These are phyloP conservation scores for Coccyzus lansbergi DNA, from an alignment of 2,797 vertebrate species.

Conservation along the genomic window DNA sequence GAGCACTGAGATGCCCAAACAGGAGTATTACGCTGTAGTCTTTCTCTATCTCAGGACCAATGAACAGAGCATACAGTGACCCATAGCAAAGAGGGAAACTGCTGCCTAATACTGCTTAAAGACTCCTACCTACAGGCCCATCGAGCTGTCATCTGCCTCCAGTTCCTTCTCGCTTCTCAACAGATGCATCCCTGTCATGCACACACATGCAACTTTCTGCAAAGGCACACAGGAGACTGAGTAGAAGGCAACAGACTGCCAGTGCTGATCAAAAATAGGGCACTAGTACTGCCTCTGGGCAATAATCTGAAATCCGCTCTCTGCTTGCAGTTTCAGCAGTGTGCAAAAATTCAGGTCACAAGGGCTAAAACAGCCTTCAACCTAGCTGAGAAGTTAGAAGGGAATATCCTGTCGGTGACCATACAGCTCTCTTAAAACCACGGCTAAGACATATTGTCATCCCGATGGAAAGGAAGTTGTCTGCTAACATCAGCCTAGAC, in stretches of 20 bases:
- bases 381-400: background rate
- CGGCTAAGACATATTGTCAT: fast-evolving
- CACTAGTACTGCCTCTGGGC: background rate
- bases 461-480: background rate
- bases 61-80: background rate
- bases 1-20: background rate
- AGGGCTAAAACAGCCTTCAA: background rate
- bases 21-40: background rate
- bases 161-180: background rate
- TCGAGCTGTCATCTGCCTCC: background rate
- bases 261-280: background rate
- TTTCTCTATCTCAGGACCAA: background rate
- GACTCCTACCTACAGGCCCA: background rate
- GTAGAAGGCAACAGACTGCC: background rate
- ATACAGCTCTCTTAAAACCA: background rate
- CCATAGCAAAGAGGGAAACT: background rate
- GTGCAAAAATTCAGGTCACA: background rate
- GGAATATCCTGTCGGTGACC: background rate
- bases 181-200: background rate
- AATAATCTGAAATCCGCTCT: background rate
- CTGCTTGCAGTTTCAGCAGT: background rate
- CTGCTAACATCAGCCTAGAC: background rate
- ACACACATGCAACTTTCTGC: background rate
- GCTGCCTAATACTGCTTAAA: background rate
- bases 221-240: background rate